phyloP scores from a whole-genome alignment of 2,113 vertebrate genomes.

The Lophius piscatorius region DNA sequence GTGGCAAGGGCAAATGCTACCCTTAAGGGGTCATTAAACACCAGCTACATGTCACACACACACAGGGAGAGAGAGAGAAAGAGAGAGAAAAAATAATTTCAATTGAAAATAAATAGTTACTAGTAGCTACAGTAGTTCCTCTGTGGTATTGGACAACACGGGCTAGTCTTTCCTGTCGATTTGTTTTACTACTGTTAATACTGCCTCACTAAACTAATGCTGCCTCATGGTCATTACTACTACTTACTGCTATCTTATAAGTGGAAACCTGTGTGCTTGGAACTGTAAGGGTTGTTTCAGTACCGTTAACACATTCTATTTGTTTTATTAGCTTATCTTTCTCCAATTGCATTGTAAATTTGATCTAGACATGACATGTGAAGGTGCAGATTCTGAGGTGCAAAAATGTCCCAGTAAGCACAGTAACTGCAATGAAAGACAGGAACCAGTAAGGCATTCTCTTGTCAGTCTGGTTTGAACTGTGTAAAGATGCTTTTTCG shows the following conservation, averaged over 20 bases:
- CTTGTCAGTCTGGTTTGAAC: neutral
- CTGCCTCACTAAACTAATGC: no score
- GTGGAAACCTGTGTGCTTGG: neutral
- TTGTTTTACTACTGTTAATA: no score
- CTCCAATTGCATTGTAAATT: neutral
- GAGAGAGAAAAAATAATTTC: no score
- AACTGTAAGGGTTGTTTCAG: neutral
- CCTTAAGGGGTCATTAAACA: conserved; percentile 41
- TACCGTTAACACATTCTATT: neutral
- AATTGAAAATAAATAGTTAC: no score
- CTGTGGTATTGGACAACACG: no score
- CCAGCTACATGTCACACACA: conserved; percentile 51
- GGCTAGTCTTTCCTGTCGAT: no score
- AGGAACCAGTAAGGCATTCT: neutral
- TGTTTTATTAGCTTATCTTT: neutral
- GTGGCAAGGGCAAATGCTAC: neutral
- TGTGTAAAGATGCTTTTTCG: neutral
- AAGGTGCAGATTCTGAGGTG: neutral
- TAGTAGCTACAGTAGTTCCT: no score
- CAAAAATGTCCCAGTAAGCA: no score
- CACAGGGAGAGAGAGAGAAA: conserved; percentile 52
- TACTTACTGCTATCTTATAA: no score
- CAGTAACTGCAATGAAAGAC: neutral
- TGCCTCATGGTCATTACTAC: no score
- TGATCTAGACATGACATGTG: conserved; percentile 3